These are phyloP conservation scores for Plectus sambesii DNA, from an alignment of 1,140 invertebrate species.

Conservation along the genomic window DNA sequence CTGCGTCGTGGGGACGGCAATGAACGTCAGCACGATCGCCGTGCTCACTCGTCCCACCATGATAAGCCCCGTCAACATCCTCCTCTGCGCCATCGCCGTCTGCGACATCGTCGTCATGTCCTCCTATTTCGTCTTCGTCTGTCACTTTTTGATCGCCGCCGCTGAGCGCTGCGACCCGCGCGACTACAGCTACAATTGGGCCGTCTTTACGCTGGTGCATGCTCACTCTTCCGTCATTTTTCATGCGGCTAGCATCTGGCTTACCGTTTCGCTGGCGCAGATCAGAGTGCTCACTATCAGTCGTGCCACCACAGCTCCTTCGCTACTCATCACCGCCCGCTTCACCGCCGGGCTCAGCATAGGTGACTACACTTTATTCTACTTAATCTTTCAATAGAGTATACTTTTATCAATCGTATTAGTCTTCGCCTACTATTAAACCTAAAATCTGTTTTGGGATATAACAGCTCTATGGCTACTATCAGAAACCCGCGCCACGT, in stretches of 20 bases:
- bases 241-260: slow-evolving; percentile 41
- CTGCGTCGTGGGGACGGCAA: slow-evolving; percentile 64
- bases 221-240: slow-evolving; percentile 41
- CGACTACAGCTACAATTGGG: slow-evolving; percentile 31
- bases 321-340: slow-evolving; percentile 28
- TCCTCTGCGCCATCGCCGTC: slow-evolving; percentile 40
- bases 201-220: slow-evolving; percentile 37
- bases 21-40: slow-evolving; percentile 76
- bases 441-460: too few relatives aligned
- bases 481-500: too few relatives aligned
- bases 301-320: slow-evolving; percentile 37
- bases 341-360: slow-evolving; percentile 32
- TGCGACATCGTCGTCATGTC: slow-evolving; percentile 44
- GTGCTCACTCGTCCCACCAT: slow-evolving; percentile 61
- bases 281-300: slow-evolving; percentile 42
- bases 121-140: slow-evolving; percentile 37
- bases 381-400: too few relatives aligned
- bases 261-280: slow-evolving; percentile 38
- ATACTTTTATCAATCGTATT: too few relatives aligned
- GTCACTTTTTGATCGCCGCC: slow-evolving; percentile 37
- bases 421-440: too few relatives aligned
- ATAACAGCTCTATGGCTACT: too few relatives aligned
- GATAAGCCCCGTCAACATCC: slow-evolving; percentile 39
- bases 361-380: too few relatives aligned
- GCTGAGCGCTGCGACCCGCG: slow-evolving; percentile 21